Conservation (phyloP, 2,797 vertebrate species). For the Paratrypauchen microcephalus region DNA sequence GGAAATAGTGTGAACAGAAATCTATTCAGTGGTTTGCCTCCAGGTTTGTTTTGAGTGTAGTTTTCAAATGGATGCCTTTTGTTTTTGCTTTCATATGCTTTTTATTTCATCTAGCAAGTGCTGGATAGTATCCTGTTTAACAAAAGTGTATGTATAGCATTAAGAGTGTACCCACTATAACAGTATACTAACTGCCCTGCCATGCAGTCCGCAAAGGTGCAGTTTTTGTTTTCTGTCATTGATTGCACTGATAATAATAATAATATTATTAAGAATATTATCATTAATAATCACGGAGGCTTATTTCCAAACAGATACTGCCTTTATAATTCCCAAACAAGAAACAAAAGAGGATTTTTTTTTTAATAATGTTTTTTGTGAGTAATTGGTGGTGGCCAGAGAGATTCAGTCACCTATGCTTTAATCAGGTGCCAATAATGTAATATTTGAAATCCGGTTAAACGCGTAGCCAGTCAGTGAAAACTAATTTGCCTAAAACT, state of each 20-base stretch:
- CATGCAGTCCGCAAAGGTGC: not conserved
- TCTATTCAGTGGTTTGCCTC: conserved; percentile 25
- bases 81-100: conserved; percentile 40
- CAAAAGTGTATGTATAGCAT: too few species aligned
- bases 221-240: not conserved
- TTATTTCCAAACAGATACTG: not conserved
- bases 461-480: too few species aligned
- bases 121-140: not conserved
- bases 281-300: not conserved
- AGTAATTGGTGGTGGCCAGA: not conserved
- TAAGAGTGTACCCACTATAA: too few species aligned
- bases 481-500: too few species aligned
- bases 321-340: not conserved
- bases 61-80: conserved; percentile 48
- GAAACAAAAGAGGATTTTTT: too few species aligned
- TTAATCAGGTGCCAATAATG: too few species aligned
- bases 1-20: conserved; percentile 42
- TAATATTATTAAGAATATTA: too few species aligned
- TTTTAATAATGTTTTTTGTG: too few species aligned
- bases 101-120: not conserved
- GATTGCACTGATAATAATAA: not conserved
- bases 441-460: too few species aligned
- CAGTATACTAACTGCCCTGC: too few species aligned
- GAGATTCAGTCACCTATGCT: too few species aligned
- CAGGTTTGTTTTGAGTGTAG: conserved; percentile 24